phyloP scores from a whole-genome alignment of 2,797 vertebrate genomes.

The Apogon talboti region DNA sequence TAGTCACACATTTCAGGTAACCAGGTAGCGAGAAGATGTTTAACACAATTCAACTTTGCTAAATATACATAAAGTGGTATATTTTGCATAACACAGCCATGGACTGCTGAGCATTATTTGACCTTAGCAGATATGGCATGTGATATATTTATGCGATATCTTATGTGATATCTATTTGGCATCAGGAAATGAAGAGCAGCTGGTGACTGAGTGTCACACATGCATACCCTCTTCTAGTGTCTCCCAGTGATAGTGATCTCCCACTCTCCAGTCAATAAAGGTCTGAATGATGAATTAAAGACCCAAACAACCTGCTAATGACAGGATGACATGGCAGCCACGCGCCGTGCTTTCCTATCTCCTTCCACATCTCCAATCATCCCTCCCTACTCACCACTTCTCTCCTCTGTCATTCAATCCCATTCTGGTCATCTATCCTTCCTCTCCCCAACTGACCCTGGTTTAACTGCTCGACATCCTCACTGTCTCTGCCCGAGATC shows the following conservation, averaged over 20 bases:
- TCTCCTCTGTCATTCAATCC: constrained; percentile 39
- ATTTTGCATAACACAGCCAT: constrained; percentile 14
- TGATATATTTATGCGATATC: constrained; percentile 59
- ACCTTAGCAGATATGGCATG: constrained; percentile 47
- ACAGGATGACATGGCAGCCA: constrained; percentile 77
- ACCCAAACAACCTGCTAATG: constrained; percentile 81
- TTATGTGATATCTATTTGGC: constrained; percentile 71
- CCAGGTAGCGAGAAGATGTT: too few species aligned
- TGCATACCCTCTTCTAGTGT: constrained; percentile 38
- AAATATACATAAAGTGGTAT: background rate
- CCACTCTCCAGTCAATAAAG: constrained; percentile 80
- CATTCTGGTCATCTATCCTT: constrained; percentile 39
- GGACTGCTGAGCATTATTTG: constrained; percentile 42
- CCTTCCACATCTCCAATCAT: constrained; percentile 63
- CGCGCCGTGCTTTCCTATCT: constrained; percentile 65
- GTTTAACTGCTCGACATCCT: constrained; percentile 9
- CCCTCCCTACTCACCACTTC: constrained; percentile 33
- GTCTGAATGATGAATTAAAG: constrained; percentile 82
- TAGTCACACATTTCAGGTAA: too few species aligned
- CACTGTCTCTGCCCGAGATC: background rate
- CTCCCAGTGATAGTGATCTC: constrained; percentile 76
- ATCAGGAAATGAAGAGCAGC: constrained; percentile 80
- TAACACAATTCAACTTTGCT: too few species aligned
- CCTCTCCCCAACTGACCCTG: constrained; percentile 55
- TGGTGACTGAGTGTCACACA: constrained; percentile 64